Percentiles rank a stretch among this genome's conserved stretches.
These are phyloP conservation scores for Drosophila borealis DNA, from an alignment of 2,888 invertebrate species.

Conservation along the genomic window DNA sequence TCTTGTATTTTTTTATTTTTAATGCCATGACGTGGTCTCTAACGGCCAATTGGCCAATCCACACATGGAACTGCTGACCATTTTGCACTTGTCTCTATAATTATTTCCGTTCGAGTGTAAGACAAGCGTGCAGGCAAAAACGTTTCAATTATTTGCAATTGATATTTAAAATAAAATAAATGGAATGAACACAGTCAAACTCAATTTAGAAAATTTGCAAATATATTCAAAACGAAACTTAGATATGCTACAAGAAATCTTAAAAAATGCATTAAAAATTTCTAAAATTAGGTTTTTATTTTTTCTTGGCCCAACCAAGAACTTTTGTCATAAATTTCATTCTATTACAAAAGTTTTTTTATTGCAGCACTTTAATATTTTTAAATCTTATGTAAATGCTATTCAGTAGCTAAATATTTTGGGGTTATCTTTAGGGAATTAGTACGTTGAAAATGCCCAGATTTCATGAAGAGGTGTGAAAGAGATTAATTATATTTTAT, in stretches of 20 bases:
- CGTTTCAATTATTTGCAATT: constrained; percentile 36
- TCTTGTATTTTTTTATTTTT: constrained; percentile 16
- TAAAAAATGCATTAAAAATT: neutral
- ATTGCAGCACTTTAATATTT: neutral
- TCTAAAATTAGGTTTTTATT: neutral
- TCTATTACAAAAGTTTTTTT: neutral
- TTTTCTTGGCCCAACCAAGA: neutral
- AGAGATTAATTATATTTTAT: neutral
- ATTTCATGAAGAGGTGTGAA: neutral
- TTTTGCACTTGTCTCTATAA: constrained; percentile 41
- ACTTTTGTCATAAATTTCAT: neutral
- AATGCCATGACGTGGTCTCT: constrained; percentile 10
- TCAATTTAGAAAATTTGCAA: neutral
- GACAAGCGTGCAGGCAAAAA: constrained; percentile 22
- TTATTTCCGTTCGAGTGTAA: constrained; percentile 42
- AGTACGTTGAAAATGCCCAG: neutral
- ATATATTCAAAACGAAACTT: neutral
- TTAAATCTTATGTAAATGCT: neutral
- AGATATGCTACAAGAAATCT: neutral
- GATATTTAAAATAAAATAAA: constrained; percentile 21
- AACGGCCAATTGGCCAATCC: constrained; percentile 1
- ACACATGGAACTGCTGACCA: constrained; percentile 27
- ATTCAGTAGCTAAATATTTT: too few species aligned
- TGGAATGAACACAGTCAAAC: neutral
- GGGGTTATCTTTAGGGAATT: neutral